phyloP scores from a whole-genome alignment of 2,113 vertebrate species.

The Neogale vison region DNA sequence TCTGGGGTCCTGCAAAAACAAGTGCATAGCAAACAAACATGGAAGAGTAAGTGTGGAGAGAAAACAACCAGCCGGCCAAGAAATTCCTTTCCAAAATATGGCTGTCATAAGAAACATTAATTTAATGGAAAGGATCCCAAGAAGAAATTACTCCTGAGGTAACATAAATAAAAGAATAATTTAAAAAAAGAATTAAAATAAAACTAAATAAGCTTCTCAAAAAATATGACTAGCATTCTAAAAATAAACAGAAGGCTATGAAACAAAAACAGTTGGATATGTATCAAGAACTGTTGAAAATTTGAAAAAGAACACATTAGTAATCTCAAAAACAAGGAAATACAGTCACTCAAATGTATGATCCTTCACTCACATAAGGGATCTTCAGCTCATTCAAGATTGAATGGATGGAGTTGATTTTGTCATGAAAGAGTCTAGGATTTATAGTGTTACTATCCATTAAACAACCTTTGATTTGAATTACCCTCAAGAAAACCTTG shows the following conservation, averaged over 20 bases:
- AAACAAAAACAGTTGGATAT: conserved; percentile 66
- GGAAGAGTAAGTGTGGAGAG: not conserved
- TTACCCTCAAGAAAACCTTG: not conserved
- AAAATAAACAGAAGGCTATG: conserved; percentile 67
- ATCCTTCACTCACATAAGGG: not conserved
- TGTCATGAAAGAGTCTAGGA: not conserved
- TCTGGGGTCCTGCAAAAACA: not conserved
- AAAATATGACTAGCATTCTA: conserved; percentile 33
- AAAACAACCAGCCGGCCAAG: conserved; percentile 10
- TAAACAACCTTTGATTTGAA: not conserved
- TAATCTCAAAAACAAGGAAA: conserved; percentile 55
- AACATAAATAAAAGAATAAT: conserved; percentile 52
- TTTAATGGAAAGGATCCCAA: conserved; percentile 36
- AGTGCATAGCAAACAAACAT: not conserved
- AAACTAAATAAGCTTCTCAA: conserved; percentile 19
- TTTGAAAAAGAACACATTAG: conserved; percentile 32
- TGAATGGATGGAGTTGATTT: not conserved
- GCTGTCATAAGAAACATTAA: not conserved
- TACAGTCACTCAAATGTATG: not conserved
- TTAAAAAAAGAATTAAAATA: conserved; percentile 40
- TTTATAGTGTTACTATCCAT: not conserved
- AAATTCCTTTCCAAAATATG: conserved; percentile 39
- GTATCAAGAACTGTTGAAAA: conserved; percentile 57
- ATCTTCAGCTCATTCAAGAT: not conserved
- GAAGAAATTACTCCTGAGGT: conserved; percentile 4